Conservation (phyloP, 2,888 invertebrate species). For the Penaeus monodon region DNA sequence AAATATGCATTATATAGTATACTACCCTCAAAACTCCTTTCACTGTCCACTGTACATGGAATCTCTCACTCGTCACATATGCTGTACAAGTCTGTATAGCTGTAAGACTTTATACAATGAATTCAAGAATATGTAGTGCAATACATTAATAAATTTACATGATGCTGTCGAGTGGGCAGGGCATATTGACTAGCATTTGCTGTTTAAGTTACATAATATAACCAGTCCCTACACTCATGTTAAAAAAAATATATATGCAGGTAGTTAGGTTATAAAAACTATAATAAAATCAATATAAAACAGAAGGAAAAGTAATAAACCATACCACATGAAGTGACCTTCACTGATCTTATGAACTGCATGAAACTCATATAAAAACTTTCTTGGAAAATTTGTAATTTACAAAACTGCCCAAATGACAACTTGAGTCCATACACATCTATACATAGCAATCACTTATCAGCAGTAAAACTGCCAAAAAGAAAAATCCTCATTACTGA, state of each 20-base stretch:
- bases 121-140: conserved; percentile 57
- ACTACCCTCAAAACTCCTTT: conserved; percentile 47
- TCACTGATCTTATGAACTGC: too few relatives aligned
- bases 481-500: too few relatives aligned
- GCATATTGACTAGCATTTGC: conserved; percentile 51
- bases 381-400: too few relatives aligned
- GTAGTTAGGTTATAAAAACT: conserved; percentile 22
- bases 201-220: conserved; percentile 48
- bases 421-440: too few relatives aligned
- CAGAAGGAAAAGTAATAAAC: too few relatives aligned
- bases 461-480: too few relatives aligned
- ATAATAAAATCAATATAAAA: conserved; percentile 10
- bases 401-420: too few relatives aligned
- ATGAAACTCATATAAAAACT: too few relatives aligned
- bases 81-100: conserved; percentile 60
- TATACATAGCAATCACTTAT: too few relatives aligned
- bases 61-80: conserved; percentile 50
- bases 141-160: conserved; percentile 60
- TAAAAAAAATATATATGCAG: conserved; percentile 24
- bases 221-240: conserved; percentile 31
- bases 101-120: conserved; percentile 59
- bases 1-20: conserved; percentile 53
- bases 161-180: conserved; percentile 61
- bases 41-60: conserved; percentile 59
- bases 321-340: too few relatives aligned